A percentile compares a stretch with the other conserved stretches of the same genome.
Conservation (phyloP, 2,113 vertebrate genomes). For the Oncorhynchus mykiss region DNA sequence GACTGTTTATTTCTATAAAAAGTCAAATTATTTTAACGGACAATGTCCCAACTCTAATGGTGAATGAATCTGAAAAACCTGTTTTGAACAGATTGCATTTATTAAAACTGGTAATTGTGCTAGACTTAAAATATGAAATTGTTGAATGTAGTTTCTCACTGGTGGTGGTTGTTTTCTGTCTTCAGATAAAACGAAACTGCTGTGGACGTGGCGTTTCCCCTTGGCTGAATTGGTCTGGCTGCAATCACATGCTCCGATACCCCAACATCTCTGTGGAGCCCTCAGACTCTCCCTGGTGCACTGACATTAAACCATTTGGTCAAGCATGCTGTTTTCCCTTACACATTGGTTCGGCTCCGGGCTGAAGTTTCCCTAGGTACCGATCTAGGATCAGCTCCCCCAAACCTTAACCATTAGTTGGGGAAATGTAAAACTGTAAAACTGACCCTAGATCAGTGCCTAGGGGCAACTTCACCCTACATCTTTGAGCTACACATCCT, state of each 20-base stretch:
- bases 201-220: not conserved
- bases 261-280: not conserved
- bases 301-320: constrained; percentile 1
- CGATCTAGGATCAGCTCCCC: too few species aligned
- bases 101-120: not conserved
- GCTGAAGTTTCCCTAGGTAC: too few species aligned
- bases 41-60: not conserved
- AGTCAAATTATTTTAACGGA: not conserved
- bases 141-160: not conserved
- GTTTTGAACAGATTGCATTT: not conserved
- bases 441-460: too few species aligned
- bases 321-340: not conserved
- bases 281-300: not conserved
- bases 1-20: not conserved
- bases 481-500: not conserved
- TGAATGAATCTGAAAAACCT: not conserved
- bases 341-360: not conserved
- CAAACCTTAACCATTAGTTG: too few species aligned
- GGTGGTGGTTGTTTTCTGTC: not conserved
- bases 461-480: too few species aligned
- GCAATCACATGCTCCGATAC: not conserved
- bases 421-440: too few species aligned
- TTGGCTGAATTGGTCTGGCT: not conserved
- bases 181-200: not conserved
- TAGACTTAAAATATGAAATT: not conserved